These are phyloP conservation scores for Erebia palarica DNA, from an alignment of 2,888 invertebrate genomes.

Conservation along the genomic window DNA sequence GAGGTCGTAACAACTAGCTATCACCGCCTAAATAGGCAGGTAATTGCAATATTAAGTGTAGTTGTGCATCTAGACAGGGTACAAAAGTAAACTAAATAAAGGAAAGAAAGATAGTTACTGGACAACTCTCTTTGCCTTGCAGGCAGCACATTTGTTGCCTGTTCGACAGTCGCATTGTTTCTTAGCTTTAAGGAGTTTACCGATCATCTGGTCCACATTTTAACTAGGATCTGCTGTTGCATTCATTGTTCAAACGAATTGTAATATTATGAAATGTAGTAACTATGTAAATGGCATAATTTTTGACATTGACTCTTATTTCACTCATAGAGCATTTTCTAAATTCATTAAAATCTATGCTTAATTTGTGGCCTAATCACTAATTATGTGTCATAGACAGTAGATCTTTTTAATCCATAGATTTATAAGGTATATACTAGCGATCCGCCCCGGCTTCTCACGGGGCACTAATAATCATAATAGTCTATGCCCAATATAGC, in stretches of 20 bases:
- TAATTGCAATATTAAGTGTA: too few species aligned
- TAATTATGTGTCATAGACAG: too few species aligned
- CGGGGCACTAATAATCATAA: too few species aligned
- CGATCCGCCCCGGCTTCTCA: too few species aligned
- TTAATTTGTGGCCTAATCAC: too few species aligned
- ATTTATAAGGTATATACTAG: too few species aligned
- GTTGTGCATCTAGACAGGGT: too few species aligned
- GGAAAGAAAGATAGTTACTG: slow-evolving; percentile 45
- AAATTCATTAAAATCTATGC: too few species aligned
- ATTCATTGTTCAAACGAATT: neutral
- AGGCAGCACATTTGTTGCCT: slow-evolving; percentile 42
- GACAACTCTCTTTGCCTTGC: slow-evolving; percentile 42
- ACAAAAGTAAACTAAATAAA: neutral
- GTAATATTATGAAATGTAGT: neutral
- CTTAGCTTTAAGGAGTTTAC: slow-evolving; percentile 42
- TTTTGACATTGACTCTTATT: neutral
- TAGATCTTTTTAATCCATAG: too few species aligned
- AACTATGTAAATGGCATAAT: neutral
- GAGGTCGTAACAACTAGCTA: too few species aligned
- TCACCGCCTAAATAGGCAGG: too few species aligned
- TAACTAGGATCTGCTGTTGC: slow-evolving; percentile 6
- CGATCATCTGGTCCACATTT: slow-evolving; percentile 47
- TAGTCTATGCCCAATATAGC: too few species aligned
- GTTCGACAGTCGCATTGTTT: slow-evolving; percentile 45
- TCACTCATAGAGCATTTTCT: neutral